These are phyloP conservation scores for Trichogramma dendrolimi DNA, from an alignment of 2,888 invertebrate species.

Conservation along the genomic window DNA sequence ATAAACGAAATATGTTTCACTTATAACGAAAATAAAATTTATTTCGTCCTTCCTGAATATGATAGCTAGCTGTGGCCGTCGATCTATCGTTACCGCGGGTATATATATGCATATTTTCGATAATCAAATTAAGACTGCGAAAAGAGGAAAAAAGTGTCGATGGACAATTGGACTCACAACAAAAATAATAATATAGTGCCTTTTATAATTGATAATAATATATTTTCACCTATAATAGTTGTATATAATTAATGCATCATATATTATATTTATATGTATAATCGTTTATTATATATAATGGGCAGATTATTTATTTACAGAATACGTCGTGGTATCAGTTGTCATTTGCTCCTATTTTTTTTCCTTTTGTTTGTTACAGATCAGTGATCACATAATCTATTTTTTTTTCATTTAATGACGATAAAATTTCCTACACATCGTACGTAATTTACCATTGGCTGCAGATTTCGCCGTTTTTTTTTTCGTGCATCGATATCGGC, in stretches of 20 bases:
- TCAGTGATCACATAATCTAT: background rate
- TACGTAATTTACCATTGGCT: too few relatives aligned
- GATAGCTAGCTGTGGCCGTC: too few relatives aligned
- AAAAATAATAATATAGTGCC: conserved; percentile 18
- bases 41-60: too few relatives aligned
- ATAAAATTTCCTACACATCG: too few relatives aligned
- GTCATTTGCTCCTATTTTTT: conserved; percentile 31
- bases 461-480: too few relatives aligned
- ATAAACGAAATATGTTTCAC: too few relatives aligned
- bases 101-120: too few relatives aligned
- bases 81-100: too few relatives aligned
- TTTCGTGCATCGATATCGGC: too few relatives aligned
- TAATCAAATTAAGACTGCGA: too few relatives aligned
- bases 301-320: conserved; percentile 48
- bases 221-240: conserved; percentile 45
- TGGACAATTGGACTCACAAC: conserved; percentile 18
- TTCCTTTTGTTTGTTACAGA: background rate
- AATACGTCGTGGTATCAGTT: conserved; percentile 48
- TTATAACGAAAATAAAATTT: too few relatives aligned
- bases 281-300: conserved; percentile 38
- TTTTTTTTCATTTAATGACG: background rate
- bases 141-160: background rate
- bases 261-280: conserved; percentile 35
- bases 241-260: conserved; percentile 44
- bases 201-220: conserved; percentile 47